phyloP scores from a whole-genome alignment of 2,797 vertebrate species.

The Chlorospingus semifuscus region DNA sequence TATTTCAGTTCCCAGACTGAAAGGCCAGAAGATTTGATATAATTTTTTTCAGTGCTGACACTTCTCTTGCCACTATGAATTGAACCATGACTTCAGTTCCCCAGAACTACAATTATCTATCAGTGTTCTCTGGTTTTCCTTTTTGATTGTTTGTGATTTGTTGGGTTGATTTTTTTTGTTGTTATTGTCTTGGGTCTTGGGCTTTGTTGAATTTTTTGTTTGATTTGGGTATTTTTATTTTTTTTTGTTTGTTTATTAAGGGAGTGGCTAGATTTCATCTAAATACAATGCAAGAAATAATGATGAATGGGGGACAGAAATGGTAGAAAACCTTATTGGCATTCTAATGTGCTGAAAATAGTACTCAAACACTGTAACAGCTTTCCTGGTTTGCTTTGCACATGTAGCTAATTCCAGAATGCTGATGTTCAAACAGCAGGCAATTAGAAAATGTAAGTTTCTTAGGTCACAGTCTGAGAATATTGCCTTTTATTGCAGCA shows the following conservation, averaged over 20 bases:
- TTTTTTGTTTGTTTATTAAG: neutral
- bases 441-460: neutral
- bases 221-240: neutral
- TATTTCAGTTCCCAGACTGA: neutral
- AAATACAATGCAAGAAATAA: neutral
- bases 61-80: neutral
- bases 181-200: neutral
- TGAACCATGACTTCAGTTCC: accelerated
- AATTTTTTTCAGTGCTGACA: neutral
- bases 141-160: neutral
- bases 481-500: neutral
- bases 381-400: neutral
- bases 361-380: neutral
- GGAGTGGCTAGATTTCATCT: neutral
- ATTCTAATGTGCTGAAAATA: neutral
- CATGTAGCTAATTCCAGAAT: neutral
- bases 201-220: accelerated
- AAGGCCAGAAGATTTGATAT: neutral
- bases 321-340: neutral
- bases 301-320: neutral
- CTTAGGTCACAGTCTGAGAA: neutral
- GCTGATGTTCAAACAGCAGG: neutral
- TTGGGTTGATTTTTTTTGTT: neutral
- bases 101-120: neutral
- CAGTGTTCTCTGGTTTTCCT: neutral